Evolutionary conservation across 2,113 vertebrate species (phyloP).

Genomic region (Pachyramphus minor): DNA sequence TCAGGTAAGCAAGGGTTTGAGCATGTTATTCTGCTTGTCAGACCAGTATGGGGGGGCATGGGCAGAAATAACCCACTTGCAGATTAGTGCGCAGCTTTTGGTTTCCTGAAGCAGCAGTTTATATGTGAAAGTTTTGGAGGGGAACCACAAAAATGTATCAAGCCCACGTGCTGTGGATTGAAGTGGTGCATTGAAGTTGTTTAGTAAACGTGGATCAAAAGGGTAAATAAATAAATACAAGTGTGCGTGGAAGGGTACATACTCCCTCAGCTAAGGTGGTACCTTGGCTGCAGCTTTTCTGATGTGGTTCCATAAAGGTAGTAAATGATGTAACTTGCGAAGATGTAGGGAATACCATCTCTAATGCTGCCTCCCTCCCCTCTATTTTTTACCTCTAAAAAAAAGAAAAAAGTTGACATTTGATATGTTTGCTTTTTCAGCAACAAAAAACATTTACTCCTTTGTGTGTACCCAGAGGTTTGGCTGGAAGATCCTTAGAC

Average conservation of each 20-base stretch:
- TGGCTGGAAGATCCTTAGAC: neutral
- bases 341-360: neutral
- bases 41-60: neutral
- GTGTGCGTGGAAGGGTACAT: neutral
- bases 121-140: neutral
- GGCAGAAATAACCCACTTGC: neutral
- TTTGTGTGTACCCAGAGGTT: neutral
- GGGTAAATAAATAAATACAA: neutral
- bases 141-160: neutral
- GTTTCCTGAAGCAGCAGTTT: neutral
- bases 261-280: neutral
- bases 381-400: neutral
- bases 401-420: neutral
- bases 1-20: constrained; percentile 77
- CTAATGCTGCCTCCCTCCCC: neutral
- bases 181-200: neutral
- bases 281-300: neutral
- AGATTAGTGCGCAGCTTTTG: neutral
- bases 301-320: neutral
- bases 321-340: neutral
- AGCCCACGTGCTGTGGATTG: neutral
- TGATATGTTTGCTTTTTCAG: neutral
- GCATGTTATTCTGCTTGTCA: neutral
- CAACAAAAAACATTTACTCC: neutral
- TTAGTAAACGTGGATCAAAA: neutral